phyloP scores from a whole-genome alignment of 1,140 invertebrate genomes.

The Brachionus sp. region DNA sequence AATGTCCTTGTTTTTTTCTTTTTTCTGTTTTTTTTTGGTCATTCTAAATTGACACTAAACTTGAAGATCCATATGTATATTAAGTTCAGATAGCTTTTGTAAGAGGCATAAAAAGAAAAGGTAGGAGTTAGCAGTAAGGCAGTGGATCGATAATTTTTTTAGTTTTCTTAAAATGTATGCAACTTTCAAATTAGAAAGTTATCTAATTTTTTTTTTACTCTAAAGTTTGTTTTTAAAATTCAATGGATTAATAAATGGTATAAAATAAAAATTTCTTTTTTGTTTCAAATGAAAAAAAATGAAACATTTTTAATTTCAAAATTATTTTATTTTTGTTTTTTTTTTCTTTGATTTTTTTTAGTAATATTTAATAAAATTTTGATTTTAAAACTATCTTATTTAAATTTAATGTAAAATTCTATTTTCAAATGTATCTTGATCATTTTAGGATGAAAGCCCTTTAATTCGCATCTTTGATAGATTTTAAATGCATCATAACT shows the following conservation, averaged over 20 bases:
- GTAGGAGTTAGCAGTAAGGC: background rate
- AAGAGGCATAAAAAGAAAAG: background rate
- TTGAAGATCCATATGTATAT: slow-evolving; percentile 1
- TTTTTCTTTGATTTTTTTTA: background rate
- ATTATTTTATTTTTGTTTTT: background rate
- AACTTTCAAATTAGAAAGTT: background rate
- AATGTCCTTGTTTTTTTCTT: slow-evolving; percentile 38
- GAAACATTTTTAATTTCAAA: background rate
- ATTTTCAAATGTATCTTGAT: no score
- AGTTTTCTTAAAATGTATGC: slow-evolving; percentile 3
- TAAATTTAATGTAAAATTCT: background rate
- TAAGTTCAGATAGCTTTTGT: slow-evolving; percentile 6
- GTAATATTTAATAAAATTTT: background rate
- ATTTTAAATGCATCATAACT: no score
- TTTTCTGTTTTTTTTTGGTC: slow-evolving; percentile 13
- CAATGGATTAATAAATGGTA: slow-evolving; percentile 31
- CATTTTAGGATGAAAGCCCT: no score
- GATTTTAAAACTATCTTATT: background rate
- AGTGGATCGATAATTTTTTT: slow-evolving; percentile 39
- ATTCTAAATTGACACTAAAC: slow-evolving; percentile 36
- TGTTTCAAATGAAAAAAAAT: slow-evolving; percentile 11
- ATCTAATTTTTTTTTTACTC: background rate
- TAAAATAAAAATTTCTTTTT: slow-evolving; percentile 1
- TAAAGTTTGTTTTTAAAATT: background rate
- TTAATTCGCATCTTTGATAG: no score